phyloP scores from a whole-genome alignment of 2,113 vertebrate genomes.

The Accipiter cooperii region DNA sequence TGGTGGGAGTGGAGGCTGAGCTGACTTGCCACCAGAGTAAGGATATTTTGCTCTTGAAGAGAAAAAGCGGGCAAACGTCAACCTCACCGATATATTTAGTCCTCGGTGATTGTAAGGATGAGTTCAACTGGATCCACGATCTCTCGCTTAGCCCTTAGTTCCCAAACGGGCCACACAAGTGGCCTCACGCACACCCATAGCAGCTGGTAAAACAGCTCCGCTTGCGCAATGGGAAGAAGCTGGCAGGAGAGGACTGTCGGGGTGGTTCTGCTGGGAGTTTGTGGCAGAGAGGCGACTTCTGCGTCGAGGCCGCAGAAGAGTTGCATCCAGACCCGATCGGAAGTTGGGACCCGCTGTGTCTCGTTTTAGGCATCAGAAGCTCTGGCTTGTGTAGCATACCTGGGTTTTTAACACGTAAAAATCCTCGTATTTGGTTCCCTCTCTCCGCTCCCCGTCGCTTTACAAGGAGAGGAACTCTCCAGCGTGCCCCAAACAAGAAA shows the following conservation, averaged over 20 bases:
- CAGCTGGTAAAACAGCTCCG: neutral
- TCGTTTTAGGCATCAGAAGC: neutral
- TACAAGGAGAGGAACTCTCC: neutral
- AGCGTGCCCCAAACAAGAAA: accelerated
- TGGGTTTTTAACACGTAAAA: neutral
- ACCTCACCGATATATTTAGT: neutral
- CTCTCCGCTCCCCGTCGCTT: neutral
- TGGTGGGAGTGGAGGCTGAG: neutral
- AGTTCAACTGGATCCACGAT: neutral
- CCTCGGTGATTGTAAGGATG: neutral
- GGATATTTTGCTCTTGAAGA: neutral
- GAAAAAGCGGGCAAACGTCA: neutral
- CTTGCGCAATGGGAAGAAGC: neutral
- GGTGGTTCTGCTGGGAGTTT: neutral
- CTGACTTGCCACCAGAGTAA: neutral
- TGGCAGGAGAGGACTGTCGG: neutral
- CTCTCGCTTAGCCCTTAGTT: neutral
- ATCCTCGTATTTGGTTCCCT: neutral
- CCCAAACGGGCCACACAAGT: conserved; percentile 29
- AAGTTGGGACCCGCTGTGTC: neutral
- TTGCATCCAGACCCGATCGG: neutral
- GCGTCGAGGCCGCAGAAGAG: neutral
- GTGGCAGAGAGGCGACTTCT: neutral
- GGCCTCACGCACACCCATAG: neutral
- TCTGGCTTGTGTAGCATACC: neutral